Base-by-base conservation (phyloP, 2,888 invertebrate species). In the Esperia sulphurella region DNA sequence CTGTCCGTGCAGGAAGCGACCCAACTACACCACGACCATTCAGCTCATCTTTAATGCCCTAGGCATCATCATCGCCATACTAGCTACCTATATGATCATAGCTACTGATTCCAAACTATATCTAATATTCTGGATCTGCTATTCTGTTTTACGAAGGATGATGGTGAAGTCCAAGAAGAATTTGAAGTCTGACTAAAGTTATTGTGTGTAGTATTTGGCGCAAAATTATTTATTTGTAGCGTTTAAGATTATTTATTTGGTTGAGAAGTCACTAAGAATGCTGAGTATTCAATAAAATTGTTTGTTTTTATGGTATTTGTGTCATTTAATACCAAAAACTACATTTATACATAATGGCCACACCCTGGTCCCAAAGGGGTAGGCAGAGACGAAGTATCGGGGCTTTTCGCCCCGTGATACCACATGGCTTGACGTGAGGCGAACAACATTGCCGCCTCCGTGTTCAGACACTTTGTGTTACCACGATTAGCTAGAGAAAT, bases 81-180 rank as follows among this genome's bases (percentile, higher is more conserved):
- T 80, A n/a, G 84, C 83, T 0, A 73, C 79, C 0, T 89, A 85
- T 42, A 51, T 86, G 60, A 78, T 87, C 14, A 62, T 87, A 0
- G 75, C 71, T 9, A 80, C 82, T 0, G 79, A 87, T 45, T 85
- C 88, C 0, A 82, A 80, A 14, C 48, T 87, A 4, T 89, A 85
- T 46, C 61, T 89, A 9, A 60, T 85, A 9, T 86, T 87, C 53
- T 89, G 88, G 88, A 62, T 89, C 2, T 62, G 64, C 30, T 89
- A 82, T 51, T 87, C 88, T 0, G 70, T 87, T 0, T 57, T 86
- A 0, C 72, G 88, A 49, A 65, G 84, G 41, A 60, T 83, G 63
- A 74, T 83, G 65, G 53, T 63, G 30, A 76, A 73, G 52, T 59
- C 76, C 1, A 48, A 33, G 21, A 43, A 14, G 8, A 71, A 70